These are phyloP conservation scores for Gila orcuttii DNA, from an alignment of 2,113 vertebrate species.

Conservation along the genomic window DNA sequence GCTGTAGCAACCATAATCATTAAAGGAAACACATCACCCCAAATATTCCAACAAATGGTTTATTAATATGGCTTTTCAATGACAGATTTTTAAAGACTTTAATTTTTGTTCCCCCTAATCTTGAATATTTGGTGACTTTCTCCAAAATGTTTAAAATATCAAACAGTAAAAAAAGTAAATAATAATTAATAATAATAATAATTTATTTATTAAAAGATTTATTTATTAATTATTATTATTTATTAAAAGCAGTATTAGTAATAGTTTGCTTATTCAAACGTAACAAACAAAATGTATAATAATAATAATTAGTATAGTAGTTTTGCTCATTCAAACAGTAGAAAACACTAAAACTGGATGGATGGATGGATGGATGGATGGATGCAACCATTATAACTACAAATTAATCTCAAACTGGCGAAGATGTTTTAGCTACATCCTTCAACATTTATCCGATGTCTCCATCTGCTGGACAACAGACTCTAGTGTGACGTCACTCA, in stretches of 20 bases:
- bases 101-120: background rate
- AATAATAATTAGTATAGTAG: too few relatives aligned
- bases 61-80: background rate
- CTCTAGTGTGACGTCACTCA: background rate
- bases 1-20: background rate
- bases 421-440: background rate
- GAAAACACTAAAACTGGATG: too few relatives aligned
- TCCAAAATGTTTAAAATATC: background rate
- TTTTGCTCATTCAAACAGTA: too few relatives aligned
- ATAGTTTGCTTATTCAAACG: background rate
- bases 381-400: background rate
- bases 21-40: background rate
- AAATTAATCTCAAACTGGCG: background rate
- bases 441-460: constrained; percentile 1
- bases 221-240: background rate
- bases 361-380: background rate
- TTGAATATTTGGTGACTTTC: background rate
- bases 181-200: background rate
- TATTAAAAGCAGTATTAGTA: background rate
- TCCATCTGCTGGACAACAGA: constrained; percentile 28
- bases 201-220: background rate
- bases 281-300: background rate
- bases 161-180: too few relatives aligned
- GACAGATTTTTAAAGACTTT: background rate
- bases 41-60: background rate